Conservation (phyloP, 2,113 vertebrate species). For the Clarias macrocephalus region DNA sequence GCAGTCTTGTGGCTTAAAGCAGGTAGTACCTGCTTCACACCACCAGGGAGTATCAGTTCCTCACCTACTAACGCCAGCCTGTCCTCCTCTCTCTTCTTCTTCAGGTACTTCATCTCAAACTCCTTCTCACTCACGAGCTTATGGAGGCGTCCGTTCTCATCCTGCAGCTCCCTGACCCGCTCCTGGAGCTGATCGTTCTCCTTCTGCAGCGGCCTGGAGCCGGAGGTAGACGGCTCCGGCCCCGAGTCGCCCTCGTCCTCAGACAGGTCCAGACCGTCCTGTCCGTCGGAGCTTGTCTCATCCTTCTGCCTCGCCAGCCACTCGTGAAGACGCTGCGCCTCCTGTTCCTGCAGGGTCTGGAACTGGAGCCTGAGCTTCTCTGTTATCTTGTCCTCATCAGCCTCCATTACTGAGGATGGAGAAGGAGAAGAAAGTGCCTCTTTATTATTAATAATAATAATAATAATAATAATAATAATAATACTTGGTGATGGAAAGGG, state of each 20-base stretch:
- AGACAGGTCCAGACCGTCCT: slow-evolving; percentile 65
- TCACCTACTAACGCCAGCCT: slow-evolving; percentile 80
- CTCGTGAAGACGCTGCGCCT: slow-evolving; percentile 72
- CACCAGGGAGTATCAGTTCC: neutral
- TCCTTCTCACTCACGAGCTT: slow-evolving; percentile 87
- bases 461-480: neutral
- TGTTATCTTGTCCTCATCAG: slow-evolving; percentile 55
- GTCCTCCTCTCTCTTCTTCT: slow-evolving; percentile 82
- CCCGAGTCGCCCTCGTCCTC: slow-evolving; percentile 44
- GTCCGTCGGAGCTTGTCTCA: slow-evolving; percentile 28
- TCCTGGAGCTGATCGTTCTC: slow-evolving; percentile 73
- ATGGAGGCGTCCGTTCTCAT: slow-evolving; percentile 86
- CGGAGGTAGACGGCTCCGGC: slow-evolving; percentile 37
- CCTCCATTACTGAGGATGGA: slow-evolving; percentile 64
- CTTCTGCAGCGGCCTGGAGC: slow-evolving; percentile 58
- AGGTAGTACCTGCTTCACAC: neutral
- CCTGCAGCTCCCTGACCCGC: slow-evolving; percentile 77
- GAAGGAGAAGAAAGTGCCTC: neutral
- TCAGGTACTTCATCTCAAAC: slow-evolving; percentile 86
- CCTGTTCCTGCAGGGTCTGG: slow-evolving; percentile 83
- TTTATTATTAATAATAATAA: neutral
- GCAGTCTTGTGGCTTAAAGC: neutral
- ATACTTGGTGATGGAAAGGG: no score
- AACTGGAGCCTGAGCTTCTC: slow-evolving; percentile 81
- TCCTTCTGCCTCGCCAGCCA: slow-evolving; percentile 65